Evolutionary conservation across 2,888 invertebrate genomes (phyloP).

Genomic region (Elmis aenea): DNA sequence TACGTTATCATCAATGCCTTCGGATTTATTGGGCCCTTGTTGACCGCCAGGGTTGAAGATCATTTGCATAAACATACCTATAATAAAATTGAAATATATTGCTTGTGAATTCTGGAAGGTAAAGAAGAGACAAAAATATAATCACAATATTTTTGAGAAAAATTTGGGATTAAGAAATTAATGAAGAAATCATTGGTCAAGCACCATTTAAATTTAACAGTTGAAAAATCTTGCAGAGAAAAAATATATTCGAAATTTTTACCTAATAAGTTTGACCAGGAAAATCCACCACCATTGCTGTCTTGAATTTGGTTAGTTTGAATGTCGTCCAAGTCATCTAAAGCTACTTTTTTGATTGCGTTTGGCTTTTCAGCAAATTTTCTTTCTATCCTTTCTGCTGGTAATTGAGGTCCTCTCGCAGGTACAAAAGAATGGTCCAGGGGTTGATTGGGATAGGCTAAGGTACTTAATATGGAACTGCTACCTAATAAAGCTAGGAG

Average conservation of each 20-base stretch:
- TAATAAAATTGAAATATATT: too few relatives aligned
- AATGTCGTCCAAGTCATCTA: constrained; percentile 77
- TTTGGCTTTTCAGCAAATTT: constrained; percentile 89
- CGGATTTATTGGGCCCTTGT: constrained; percentile 77
- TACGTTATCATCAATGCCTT: constrained; percentile 62
- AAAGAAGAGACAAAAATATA: neutral
- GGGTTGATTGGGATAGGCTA: constrained; percentile 56
- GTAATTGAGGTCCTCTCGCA: constrained; percentile 37
- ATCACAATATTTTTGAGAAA: neutral
- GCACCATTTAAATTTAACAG: too few relatives aligned
- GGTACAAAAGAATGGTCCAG: constrained; percentile 29
- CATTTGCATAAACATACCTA: constrained; percentile 81
- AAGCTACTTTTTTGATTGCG: constrained; percentile 79
- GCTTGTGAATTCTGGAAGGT: too few relatives aligned
- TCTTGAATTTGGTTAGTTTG: constrained; percentile 76
- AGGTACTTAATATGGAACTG: constrained; percentile 61
- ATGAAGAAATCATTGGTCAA: neutral
- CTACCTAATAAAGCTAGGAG: constrained; percentile 65
- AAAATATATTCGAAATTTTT: too few relatives aligned
- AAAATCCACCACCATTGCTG: constrained; percentile 58
- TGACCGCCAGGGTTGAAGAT: constrained; percentile 64
- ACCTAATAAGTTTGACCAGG: constrained; percentile 84
- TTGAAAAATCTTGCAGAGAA: too few relatives aligned
- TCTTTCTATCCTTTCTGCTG: constrained; percentile 56
- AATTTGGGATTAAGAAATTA: neutral